Percentiles rank a stretch among this genome's conserved stretches.
Evolutionary conservation across 1,140 invertebrate genomes (phyloP).

Genomic region (Tetragnatha versicolor): DNA sequence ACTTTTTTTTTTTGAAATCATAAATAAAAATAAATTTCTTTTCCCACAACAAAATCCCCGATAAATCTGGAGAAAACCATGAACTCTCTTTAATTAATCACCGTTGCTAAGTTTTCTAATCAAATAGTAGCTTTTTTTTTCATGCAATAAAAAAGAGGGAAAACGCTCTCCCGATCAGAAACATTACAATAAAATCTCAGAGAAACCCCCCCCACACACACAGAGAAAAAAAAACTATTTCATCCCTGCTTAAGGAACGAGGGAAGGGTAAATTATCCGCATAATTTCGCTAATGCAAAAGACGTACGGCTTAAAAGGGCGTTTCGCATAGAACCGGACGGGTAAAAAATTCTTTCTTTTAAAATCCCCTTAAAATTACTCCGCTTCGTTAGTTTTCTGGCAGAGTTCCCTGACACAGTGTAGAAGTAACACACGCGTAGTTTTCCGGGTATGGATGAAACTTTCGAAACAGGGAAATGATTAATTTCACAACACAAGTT

Average conservation of each 20-base stretch:
- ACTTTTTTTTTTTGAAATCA: too few relatives aligned
- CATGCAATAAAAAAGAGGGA: too few relatives aligned
- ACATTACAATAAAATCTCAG: constrained; percentile 23
- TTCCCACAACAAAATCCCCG: too few relatives aligned
- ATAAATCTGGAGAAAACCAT: too few relatives aligned
- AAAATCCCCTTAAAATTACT: constrained; percentile 49
- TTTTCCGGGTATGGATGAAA: not conserved
- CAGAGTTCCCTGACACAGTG: constrained; percentile 39
- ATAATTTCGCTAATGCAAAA: constrained; percentile 42
- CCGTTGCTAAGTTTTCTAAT: too few relatives aligned
- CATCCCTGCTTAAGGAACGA: not conserved
- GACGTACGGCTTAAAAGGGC: constrained; percentile 33
- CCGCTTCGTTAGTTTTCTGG: constrained; percentile 36
- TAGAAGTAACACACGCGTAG: constrained; percentile 22
- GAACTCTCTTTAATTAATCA: too few relatives aligned
- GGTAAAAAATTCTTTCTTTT: constrained; percentile 24
- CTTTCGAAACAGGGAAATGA: constrained; percentile 10
- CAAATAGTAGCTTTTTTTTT: too few relatives aligned
- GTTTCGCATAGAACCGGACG: constrained; percentile 7
- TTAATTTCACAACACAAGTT: too few relatives aligned
- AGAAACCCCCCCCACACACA: too few relatives aligned
- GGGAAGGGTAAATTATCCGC: constrained; percentile 32
- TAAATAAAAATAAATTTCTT: too few relatives aligned
- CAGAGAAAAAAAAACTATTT: not conserved
- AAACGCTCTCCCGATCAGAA: not conserved